phyloP scores from a whole-genome alignment of 2,797 vertebrate genomes.

The Dermochelys coriacea region DNA sequence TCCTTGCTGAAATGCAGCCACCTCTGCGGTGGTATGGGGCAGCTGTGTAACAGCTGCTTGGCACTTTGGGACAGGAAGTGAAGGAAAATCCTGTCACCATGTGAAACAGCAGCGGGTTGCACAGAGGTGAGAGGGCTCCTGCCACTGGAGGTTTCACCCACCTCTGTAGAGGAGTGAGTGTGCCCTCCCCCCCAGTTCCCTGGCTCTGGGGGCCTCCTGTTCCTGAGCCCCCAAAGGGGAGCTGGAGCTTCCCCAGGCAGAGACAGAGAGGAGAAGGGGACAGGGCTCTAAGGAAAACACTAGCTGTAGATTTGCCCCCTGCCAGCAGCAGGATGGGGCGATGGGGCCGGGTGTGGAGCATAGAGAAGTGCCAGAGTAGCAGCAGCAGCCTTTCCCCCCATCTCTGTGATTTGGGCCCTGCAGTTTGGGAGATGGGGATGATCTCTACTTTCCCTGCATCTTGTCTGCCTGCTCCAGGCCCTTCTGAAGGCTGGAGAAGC shows the following conservation, averaged over 20 bases:
- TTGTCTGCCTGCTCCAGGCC: not conserved
- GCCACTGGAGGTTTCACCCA: not conserved
- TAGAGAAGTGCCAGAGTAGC: too few species aligned
- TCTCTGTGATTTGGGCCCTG: not conserved
- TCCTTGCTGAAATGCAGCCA: not conserved
- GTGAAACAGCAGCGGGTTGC: not conserved
- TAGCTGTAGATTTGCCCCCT: too few species aligned
- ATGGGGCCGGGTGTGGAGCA: too few species aligned
- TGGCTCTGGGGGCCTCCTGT: not conserved
- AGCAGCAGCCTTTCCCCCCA: not conserved
- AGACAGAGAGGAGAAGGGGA: not conserved
- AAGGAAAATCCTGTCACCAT: not conserved
- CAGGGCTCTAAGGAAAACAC: too few species aligned
- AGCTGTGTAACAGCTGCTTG: not conserved
- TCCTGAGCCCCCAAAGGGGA: not conserved
- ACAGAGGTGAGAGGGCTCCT: not conserved
- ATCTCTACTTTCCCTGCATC: not conserved
- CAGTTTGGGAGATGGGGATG: not conserved
- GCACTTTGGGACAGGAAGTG: not conserved
- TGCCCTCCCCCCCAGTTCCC: not conserved
- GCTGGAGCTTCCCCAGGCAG: not conserved
- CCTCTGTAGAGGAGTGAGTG: not conserved
- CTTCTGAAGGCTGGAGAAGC: not conserved
- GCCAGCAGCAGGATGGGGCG: too few species aligned
- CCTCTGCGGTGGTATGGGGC: not conserved